Evolutionary conservation across 35 echinoderm and acorn worm species (phyloP).

Genomic region (Heliocidaris erythrogramma): DNA sequence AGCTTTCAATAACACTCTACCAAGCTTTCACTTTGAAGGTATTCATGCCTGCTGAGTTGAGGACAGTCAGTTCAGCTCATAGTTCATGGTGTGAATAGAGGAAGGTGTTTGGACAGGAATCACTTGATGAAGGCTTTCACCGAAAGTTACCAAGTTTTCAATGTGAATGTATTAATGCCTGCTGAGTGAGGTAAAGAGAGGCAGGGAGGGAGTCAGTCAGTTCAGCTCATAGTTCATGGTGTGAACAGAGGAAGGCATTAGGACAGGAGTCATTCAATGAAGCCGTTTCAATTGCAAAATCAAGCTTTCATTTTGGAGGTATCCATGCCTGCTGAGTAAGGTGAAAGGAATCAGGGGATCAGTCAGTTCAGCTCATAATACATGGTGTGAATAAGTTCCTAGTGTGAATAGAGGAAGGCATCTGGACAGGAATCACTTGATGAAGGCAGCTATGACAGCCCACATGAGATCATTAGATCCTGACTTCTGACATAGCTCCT

Average conservation of each 20-base stretch:
- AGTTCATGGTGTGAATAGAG: background rate
- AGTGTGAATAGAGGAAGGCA: background rate
- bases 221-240: conserved; percentile 18
- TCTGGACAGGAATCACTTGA: conserved; percentile 69
- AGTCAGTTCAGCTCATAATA: background rate
- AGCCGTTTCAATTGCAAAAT: too few species aligned
- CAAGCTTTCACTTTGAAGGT: too few species aligned
- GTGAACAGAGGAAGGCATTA: conserved; percentile 10
- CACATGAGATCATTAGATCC: conserved; percentile 89
- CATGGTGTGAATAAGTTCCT: too few species aligned
- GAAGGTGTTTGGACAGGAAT: background rate
- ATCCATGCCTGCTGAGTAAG: too few species aligned
- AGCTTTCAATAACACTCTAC: too few species aligned
- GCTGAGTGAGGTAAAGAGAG: background rate
- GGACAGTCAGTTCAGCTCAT: background rate
- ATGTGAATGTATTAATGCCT: too few species aligned
- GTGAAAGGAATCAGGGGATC: background rate
- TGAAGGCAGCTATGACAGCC: conserved; percentile 93
- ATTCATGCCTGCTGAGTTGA: too few species aligned
- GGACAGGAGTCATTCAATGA: too few species aligned
- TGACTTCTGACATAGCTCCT: conserved; percentile 71
- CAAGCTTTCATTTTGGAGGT: too few species aligned
- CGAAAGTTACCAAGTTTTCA: too few species aligned
- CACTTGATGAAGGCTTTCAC: background rate
- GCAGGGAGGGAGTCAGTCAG: background rate